These are phyloP conservation scores for Anorthoa munda DNA, from an alignment of 2,888 invertebrate species.

Conservation along the genomic window DNA sequence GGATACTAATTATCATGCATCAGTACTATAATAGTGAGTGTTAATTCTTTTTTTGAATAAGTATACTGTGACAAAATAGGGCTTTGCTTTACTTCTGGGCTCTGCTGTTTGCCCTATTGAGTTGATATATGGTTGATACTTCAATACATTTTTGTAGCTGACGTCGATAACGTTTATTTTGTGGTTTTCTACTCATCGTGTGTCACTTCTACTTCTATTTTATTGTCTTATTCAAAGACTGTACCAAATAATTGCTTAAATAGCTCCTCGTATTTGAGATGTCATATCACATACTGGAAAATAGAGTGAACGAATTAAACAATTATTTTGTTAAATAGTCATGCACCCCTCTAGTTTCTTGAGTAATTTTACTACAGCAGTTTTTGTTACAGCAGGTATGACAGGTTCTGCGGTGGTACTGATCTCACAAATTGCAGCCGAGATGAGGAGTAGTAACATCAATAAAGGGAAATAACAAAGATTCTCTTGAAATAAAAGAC, in stretches of 20 bases:
- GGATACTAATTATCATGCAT: constrained; percentile 35
- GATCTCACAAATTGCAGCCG: neutral
- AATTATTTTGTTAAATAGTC: neutral
- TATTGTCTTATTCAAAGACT: no score
- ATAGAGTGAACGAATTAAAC: neutral
- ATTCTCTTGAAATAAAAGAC: neutral
- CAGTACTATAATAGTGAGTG: constrained; percentile 1
- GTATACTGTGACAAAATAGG: neutral
- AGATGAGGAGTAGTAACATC: neutral
- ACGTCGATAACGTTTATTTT: no score
- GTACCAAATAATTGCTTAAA: neutral
- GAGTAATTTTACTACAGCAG: no score
- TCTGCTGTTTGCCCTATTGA: neutral
- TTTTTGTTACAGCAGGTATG: no score
- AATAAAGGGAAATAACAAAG: neutral
- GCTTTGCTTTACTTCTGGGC: neutral
- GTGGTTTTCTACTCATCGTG: no score
- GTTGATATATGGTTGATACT: neutral
- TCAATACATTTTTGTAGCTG: no score
- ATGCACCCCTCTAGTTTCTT: neutral
- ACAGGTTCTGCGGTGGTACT: no score
- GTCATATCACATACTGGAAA: neutral
- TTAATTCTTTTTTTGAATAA: constrained; percentile 17
- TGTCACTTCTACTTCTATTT: no score
- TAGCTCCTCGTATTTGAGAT: neutral